Base-by-base conservation (phyloP, 2,113 vertebrate species). In the Antechinus flavipes region DNA sequence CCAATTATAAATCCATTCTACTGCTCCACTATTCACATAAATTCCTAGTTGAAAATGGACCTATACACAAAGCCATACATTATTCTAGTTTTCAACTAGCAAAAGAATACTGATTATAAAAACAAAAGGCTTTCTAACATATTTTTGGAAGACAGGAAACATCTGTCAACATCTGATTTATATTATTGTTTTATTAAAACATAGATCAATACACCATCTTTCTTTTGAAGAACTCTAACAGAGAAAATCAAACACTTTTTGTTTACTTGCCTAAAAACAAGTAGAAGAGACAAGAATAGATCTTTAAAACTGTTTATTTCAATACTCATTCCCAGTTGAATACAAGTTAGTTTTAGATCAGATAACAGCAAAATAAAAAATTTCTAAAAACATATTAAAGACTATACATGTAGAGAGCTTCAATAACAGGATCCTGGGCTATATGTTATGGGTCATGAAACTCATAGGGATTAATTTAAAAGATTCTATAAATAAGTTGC, bases 1-100 rank as follows among this genome's bases (percentile, higher is more conserved):
- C 47, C 50, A 94, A 96, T 96, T 97, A 97, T 98, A 96, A 49
- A 97, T 95, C 95, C 96, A 97, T 95, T 84, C 90, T 55, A 96
- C 89, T 76, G 61, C 6, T 42, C 19, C 19, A 84, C n/a, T 84
- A 84, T 42, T 84, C 16, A 84, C 68, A 76, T n/a, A 84, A 76
- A 84, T 84, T 9, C 68, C n/a, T 42, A 23, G 35, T 23, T 84
- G n/a, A 96, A 92, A 96, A 95, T 94, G n/a, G 93, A 95, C 94
- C 97, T 93, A 90, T 92, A 95, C 91, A 97, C 90, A 92, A 58
- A 95, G 94, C 90, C 26, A 91, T 56, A 50, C 2, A 93, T 58
- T 92, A 76, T 26, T 89, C 90, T 84, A 92, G 92, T 95, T 0
- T 50, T 92, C 93, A 91, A 35, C 47, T 1, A 46, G 25, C 0